A percentile compares a stretch with the other conserved stretches of the same genome.
These are phyloP conservation scores for Cuniculus paca DNA, from an alignment of 2,797 vertebrate genomes.

Conservation along the genomic window DNA sequence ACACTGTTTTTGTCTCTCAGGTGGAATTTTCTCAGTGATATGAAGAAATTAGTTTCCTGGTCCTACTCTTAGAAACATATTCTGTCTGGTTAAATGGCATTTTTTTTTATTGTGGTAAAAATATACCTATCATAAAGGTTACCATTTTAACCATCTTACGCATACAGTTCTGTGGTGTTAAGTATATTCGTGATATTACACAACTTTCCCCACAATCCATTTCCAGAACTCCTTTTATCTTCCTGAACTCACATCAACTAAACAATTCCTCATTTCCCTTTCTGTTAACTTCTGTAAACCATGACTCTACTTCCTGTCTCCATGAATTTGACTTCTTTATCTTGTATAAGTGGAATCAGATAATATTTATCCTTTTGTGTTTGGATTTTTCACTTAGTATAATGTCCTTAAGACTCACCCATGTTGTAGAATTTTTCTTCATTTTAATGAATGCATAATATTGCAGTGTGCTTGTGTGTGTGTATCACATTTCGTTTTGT, in stretches of 20 bases:
- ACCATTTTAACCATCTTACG: conserved; percentile 10
- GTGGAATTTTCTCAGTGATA: conserved; percentile 26
- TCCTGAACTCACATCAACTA: neutral
- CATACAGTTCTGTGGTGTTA: neutral
- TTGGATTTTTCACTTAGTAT: neutral
- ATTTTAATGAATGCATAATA: conserved; percentile 23
- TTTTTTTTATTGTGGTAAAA: neutral
- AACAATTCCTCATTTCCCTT: neutral
- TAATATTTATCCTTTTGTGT: neutral
- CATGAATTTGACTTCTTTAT: neutral
- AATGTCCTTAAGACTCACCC: neutral
- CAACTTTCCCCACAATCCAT: neutral
- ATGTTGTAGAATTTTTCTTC: conserved; percentile 9
- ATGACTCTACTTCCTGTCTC: neutral
- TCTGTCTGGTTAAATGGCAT: conserved; percentile 32
- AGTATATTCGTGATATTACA: neutral
- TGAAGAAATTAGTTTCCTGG: neutral
- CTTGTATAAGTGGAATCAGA: neutral
- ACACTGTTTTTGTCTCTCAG: neutral
- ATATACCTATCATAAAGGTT: conserved; percentile 1
- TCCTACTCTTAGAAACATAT: neutral
- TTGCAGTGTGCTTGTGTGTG: neutral
- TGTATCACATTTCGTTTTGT: neutral
- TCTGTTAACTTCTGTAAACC: neutral
- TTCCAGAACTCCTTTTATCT: neutral